Percentiles rank a stretch among this genome's conserved stretches.
These are phyloP conservation scores for Brachionus plicatilis DNA, from an alignment of 1,140 invertebrate species.

Conservation along the genomic window DNA sequence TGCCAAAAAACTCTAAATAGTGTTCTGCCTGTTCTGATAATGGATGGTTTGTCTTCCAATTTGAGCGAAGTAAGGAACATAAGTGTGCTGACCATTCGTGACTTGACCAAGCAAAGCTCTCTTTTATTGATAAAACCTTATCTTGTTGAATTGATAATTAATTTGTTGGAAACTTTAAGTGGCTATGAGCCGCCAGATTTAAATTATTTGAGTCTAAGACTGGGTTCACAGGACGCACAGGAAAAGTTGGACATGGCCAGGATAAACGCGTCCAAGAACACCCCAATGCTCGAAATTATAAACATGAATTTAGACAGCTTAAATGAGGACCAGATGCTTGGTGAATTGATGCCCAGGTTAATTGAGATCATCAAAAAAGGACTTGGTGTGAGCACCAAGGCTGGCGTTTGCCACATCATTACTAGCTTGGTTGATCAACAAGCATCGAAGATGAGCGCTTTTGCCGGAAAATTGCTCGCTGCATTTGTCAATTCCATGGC, in stretches of 20 bases:
- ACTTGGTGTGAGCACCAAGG: slow-evolving; percentile 73
- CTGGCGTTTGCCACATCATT: slow-evolving; percentile 41
- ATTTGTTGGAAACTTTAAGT: slow-evolving; percentile 73
- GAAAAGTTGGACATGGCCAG: slow-evolving; percentile 70
- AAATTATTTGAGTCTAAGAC: slow-evolving; percentile 70
- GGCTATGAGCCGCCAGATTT: slow-evolving; percentile 73
- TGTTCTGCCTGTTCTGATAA: slow-evolving; percentile 72
- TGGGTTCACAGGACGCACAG: slow-evolving; percentile 60
- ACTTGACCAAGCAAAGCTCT: slow-evolving; percentile 17
- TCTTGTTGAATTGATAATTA: slow-evolving; percentile 71
- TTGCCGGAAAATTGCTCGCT: slow-evolving; percentile 30
- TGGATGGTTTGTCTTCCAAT: slow-evolving; percentile 69
- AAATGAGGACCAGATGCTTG: slow-evolving; percentile 68
- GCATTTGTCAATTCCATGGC: slow-evolving; percentile 24
- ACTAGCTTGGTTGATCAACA: background rate
- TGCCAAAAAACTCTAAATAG: slow-evolving; percentile 69
- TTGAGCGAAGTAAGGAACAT: slow-evolving; percentile 73
- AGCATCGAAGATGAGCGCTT: background rate
- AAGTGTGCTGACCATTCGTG: slow-evolving; percentile 25
- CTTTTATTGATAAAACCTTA: slow-evolving; percentile 59
- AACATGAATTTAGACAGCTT: slow-evolving; percentile 65
- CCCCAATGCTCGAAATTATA: slow-evolving; percentile 80
- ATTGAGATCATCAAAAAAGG: slow-evolving; percentile 74
- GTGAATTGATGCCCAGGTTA: slow-evolving; percentile 72
- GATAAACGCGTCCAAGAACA: slow-evolving; percentile 69